A percentile compares a stretch with the other conserved stretches of the same genome.
These are phyloP conservation scores for Hydractinia echinata DNA, from an alignment of 30 jellyfish, hydroid and myxozoan species.

Conservation along the genomic window DNA sequence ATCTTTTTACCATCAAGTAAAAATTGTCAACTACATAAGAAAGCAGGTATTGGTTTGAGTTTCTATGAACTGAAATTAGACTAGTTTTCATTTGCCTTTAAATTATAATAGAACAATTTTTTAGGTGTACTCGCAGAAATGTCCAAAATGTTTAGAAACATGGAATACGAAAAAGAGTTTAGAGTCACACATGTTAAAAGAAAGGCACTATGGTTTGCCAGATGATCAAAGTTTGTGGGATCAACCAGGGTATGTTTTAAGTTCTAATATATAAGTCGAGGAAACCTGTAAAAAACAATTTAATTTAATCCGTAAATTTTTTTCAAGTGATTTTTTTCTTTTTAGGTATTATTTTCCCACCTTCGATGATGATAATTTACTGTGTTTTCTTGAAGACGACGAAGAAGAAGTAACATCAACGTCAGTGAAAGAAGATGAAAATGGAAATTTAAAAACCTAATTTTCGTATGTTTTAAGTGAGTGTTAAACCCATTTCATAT, in stretches of 20 bases:
- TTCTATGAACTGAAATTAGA: background rate
- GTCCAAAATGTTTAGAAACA: conserved; percentile 63
- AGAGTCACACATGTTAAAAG: conserved; percentile 45
- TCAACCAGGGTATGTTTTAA: conserved; percentile 84
- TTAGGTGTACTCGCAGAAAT: conserved; percentile 60
- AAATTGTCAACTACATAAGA: conserved; percentile 77
- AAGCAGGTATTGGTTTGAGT: conserved; percentile 47
- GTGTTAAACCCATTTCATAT: no score
- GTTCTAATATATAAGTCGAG: background rate
- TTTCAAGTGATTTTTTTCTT: background rate
- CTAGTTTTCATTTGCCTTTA: background rate
- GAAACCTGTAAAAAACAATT: background rate
- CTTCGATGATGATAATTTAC: conserved; percentile 42
- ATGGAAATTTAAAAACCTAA: conserved; percentile 12
- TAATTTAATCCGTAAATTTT: background rate
- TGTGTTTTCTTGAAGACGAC: conserved; percentile 71
- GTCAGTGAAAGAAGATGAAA: conserved; percentile 40
- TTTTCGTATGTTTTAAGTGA: no score
- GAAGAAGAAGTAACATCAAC: conserved; percentile 35
- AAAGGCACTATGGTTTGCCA: conserved; percentile 69
- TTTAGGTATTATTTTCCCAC: conserved; percentile 47
- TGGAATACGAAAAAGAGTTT: conserved; percentile 24
- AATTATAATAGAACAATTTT: background rate
- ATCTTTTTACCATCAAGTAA: conserved; percentile 68
- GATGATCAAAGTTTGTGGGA: conserved; percentile 77